phyloP scores from a whole-genome alignment of 2,797 vertebrate genomes.

The Alca torda region DNA sequence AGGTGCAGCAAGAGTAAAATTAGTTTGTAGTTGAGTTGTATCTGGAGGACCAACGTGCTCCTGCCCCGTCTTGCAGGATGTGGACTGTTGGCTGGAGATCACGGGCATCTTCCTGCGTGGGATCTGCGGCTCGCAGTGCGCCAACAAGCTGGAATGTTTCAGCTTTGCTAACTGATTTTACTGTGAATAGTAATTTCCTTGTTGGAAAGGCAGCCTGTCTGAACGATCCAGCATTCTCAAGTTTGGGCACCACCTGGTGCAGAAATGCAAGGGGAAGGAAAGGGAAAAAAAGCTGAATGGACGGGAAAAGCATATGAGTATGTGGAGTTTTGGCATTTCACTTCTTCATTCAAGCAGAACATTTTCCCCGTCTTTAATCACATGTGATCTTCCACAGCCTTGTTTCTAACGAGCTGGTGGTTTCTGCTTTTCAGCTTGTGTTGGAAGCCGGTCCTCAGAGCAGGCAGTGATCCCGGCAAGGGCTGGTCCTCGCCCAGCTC shows the following conservation, averaged over 20 bases:
- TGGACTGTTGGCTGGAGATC: neutral
- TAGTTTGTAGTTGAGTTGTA: neutral
- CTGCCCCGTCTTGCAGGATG: neutral
- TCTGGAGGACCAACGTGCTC: neutral
- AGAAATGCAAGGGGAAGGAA: neutral
- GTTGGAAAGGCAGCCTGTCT: neutral
- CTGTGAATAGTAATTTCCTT: neutral
- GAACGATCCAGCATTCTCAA: neutral
- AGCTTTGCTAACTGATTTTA: neutral
- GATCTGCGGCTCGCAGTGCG: neutral
- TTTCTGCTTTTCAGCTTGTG: neutral
- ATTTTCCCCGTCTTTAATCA: neutral
- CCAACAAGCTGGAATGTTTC: neutral
- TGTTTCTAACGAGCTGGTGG: neutral
- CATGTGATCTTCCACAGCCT: neutral
- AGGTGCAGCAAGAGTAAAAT: neutral
- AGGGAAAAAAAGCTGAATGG: neutral
- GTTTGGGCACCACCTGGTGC: neutral
- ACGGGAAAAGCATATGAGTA: neutral
- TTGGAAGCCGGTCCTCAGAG: neutral
- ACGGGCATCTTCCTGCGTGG: rapidly evolving
- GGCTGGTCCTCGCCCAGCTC: neutral
- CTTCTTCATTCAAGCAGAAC: neutral
- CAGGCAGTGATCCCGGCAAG: neutral
- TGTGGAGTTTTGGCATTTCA: neutral